Evolutionary conservation across 2,888 invertebrate species (phyloP), one percentile per base, ranked within the genome.

Genomic region (Dynastes hyllus): DNA sequence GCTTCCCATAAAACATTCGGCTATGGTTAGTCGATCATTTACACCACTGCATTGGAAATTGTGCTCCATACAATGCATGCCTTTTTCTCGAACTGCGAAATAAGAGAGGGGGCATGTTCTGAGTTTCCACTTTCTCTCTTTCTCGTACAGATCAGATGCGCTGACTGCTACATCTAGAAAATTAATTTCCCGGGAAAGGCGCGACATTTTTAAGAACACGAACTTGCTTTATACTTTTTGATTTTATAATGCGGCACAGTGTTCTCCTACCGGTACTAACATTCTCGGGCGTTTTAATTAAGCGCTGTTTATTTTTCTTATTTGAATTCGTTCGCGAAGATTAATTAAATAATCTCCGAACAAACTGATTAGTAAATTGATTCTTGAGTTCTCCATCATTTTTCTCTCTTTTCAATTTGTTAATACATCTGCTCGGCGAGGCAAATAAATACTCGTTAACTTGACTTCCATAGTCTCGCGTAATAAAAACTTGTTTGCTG

Each of bases 181-280:
- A 75, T 75, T 75, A 75, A 75, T 75, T 75, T 75, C 16, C 61
- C 51, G 53, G 27, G 13, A 51, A 29, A 50, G 29, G 61, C 61
- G 45, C 73, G 32, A 63, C 69, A 51, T 27, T 69, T 61, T 61
- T 61, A 61, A n/a, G 63, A 61, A 75, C 37, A 63, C 40, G 29
- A 75, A 75, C 50, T 75, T 40, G 50, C 73, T 75, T 61, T 75
- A 61, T 75, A 75, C 50, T 75, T 75, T 75, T 61, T 75, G 73
- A 73, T 61, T 73, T 58, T 73, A 73, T 73, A 63, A 75, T 63
- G 50, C 63, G n/a, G 73, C 55, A 75, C 61, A 2, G 73, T 75
- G 73, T 75, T 75, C 40, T 8, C 40, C 58, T 69, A 58, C 40
- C 32, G 5, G 40, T 11, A 61, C 58, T 22, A 16, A 45, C 45